These are phyloP conservation scores for Pogonomyrmex barbatus DNA, from an alignment of 1,140 invertebrate species.

Conservation along the genomic window DNA sequence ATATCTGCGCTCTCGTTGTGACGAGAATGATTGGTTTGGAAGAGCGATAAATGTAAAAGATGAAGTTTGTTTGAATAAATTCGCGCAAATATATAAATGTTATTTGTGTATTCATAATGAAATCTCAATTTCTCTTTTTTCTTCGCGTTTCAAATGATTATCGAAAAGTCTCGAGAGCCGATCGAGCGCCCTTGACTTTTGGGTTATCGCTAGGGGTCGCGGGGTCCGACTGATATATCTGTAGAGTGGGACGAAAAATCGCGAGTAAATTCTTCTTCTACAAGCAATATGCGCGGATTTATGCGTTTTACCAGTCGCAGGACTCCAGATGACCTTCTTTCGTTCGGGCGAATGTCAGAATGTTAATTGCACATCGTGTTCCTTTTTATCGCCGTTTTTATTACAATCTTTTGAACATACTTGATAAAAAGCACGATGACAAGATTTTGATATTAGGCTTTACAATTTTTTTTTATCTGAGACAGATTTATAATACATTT, in stretches of 20 bases:
- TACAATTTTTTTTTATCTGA: not conserved
- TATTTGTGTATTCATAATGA: slow-evolving; percentile 20
- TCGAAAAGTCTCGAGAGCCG: slow-evolving; percentile 74
- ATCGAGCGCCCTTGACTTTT: slow-evolving; percentile 82
- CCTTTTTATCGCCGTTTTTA: not conserved
- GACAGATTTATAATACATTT: slow-evolving; percentile 18
- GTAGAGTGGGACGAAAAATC: slow-evolving; percentile 80
- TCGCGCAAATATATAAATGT: not conserved
- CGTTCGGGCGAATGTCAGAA: not conserved
- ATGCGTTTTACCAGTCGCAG: slow-evolving; percentile 17
- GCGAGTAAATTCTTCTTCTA: slow-evolving; percentile 63
- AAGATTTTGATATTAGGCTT: slow-evolving; percentile 22
- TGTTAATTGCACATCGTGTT: slow-evolving; percentile 21
- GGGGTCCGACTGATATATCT: slow-evolving; percentile 73
- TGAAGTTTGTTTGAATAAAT: not conserved
- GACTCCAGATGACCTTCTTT: not conserved
- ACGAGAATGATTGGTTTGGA: not conserved
- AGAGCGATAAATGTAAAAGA: not conserved
- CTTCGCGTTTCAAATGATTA: slow-evolving; percentile 44
- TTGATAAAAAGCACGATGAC: slow-evolving; percentile 10
- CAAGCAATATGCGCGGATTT: slow-evolving; percentile 36
- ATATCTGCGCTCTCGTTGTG: not conserved
- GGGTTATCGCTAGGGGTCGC: slow-evolving; percentile 82
- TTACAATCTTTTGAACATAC: not conserved
- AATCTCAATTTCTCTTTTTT: slow-evolving; percentile 12